Conservation (phyloP, 2,888 invertebrate genomes). For the Pollenia angustigena region DNA sequence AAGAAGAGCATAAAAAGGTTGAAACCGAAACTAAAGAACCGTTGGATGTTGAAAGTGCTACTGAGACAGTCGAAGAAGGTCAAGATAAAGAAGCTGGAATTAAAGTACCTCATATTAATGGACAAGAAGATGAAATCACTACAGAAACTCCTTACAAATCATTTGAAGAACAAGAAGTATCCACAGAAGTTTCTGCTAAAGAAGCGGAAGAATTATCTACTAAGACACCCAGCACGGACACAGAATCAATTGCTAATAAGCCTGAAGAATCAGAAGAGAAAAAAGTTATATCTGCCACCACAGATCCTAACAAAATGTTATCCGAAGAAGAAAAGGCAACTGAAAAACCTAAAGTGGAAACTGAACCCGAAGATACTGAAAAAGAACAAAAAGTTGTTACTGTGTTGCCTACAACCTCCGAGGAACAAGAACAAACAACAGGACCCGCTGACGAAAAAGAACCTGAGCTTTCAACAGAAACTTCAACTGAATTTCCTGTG, state of each 20-base stretch:
- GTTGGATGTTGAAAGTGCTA: background rate
- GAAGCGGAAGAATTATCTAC: slow-evolving; percentile 34
- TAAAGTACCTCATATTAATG: background rate
- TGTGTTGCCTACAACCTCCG: background rate
- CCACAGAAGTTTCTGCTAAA: slow-evolving; percentile 19
- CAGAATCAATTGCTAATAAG: background rate
- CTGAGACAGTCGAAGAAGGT: slow-evolving; percentile 1
- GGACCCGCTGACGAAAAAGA: slow-evolving; percentile 60
- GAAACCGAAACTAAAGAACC: slow-evolving; percentile 12
- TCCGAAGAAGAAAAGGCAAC: slow-evolving; percentile 10
- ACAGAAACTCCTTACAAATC: slow-evolving; percentile 47
- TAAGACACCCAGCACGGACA: background rate
- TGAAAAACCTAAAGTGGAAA: slow-evolving; percentile 27
- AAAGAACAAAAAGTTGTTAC: slow-evolving; percentile 17
- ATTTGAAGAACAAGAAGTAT: slow-evolving; percentile 59
- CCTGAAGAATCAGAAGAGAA: slow-evolving; percentile 30
- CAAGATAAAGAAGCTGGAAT: slow-evolving; percentile 16
- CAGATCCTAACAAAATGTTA: background rate
- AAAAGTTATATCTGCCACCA: slow-evolving; percentile 2
- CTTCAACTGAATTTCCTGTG: background rate
- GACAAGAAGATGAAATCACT: slow-evolving; percentile 38
- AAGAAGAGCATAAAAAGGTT: slow-evolving; percentile 4
- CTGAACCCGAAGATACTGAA: background rate
- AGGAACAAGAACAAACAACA: slow-evolving; percentile 29
- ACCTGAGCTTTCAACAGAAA: slow-evolving; percentile 67